These are phyloP conservation scores for Gortyna flavago DNA, from an alignment of 2,888 invertebrate species.

Conservation along the genomic window DNA sequence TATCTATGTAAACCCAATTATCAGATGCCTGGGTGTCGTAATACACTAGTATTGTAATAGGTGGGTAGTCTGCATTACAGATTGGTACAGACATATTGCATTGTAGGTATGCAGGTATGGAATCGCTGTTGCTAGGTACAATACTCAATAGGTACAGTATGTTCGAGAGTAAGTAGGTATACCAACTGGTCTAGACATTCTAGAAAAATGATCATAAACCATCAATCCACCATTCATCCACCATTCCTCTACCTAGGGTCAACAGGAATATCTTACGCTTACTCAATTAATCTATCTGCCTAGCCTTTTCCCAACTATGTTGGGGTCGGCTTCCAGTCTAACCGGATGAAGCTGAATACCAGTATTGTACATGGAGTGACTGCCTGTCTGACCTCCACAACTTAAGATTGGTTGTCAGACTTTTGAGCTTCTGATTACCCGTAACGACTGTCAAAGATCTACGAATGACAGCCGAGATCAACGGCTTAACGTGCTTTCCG, in stretches of 20 bases:
- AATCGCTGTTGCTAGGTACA: background rate
- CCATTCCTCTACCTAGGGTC: background rate
- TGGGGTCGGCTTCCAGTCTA: background rate
- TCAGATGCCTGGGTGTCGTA: conserved; percentile 8
- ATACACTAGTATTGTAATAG: background rate
- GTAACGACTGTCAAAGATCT: background rate
- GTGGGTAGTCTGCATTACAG: background rate
- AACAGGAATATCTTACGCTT: background rate
- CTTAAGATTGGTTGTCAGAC: background rate
- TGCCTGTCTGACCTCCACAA: background rate
- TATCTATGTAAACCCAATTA: conserved; percentile 22
- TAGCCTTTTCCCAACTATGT: background rate
- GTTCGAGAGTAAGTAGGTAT: background rate
- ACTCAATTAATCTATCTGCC: background rate
- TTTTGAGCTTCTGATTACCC: background rate
- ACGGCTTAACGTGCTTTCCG: background rate
- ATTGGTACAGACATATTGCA: background rate
- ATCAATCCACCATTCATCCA: background rate
- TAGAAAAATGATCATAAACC: background rate
- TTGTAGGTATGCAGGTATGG: background rate
- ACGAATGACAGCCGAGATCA: background rate
- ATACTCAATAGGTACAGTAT: background rate
- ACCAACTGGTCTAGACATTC: background rate
- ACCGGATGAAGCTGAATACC: background rate
- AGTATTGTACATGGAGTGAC: background rate